These are phyloP conservation scores for Ashinkailepas kermadecensis DNA, from an alignment of 2,888 invertebrate species.

Conservation along the genomic window DNA sequence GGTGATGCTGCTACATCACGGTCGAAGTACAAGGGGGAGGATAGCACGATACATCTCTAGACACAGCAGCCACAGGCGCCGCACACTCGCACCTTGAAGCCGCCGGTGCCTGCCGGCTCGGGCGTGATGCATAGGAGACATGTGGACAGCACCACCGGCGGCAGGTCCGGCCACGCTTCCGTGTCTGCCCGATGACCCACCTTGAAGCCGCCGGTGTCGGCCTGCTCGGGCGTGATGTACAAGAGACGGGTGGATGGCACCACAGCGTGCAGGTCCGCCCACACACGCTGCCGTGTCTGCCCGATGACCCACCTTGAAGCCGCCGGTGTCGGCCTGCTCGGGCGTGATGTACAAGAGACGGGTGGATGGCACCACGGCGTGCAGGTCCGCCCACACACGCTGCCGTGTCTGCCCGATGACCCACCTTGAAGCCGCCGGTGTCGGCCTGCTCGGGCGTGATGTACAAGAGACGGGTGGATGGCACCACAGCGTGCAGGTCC, in stretches of 20 bases:
- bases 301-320: constrained; percentile 51
- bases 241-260: constrained; percentile 72
- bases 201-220: constrained; percentile 65
- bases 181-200: constrained; percentile 35
- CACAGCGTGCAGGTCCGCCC: constrained; percentile 64
- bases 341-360: constrained; percentile 92
- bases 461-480: constrained; percentile 77
- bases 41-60: too few relatives aligned
- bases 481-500: constrained; percentile 65
- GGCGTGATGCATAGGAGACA: constrained; percentile 92
- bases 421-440: constrained; percentile 60
- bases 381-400: constrained; percentile 64
- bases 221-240: constrained; percentile 96
- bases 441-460: constrained; percentile 93
- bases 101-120: constrained; percentile 76
- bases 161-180: constrained; percentile 65
- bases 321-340: constrained; percentile 76
- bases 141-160: constrained; percentile 61
- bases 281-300: constrained; percentile 46
- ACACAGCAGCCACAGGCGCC: too few relatives aligned
- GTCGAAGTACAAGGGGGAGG: too few relatives aligned
- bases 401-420: constrained; percentile 47
- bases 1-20: too few relatives aligned
- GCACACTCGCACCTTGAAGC: constrained; percentile 51
- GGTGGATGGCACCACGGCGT: constrained; percentile 61